Base-by-base conservation (phyloP, 2,888 invertebrate genomes). In the Ophonus ardosiacus region DNA sequence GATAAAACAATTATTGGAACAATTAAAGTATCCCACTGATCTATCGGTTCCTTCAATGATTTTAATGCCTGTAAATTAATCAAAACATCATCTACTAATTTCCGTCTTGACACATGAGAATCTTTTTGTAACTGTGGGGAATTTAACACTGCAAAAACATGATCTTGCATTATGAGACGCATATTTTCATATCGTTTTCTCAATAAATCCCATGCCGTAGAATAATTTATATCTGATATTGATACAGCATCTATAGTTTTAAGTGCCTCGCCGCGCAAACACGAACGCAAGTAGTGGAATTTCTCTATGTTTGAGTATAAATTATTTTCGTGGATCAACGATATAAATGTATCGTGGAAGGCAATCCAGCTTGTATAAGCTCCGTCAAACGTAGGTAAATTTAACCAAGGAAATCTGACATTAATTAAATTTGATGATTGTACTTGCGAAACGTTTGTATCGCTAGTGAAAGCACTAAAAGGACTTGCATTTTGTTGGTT, bases 1-100 rank as follows among this genome's bases (percentile, higher is more conserved):
- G 56, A 0, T 6, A 86, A 85, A 6, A 86, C 86, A 7, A 88
- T 85, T 10, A 88, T 79, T 51, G 86, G 86, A 68, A 87, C 87
- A 21, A 88, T 85, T 13, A 88, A 59, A 6, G 86, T 86, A 40
- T 87, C 88, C 87, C 87, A 88, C 7, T 85, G 80, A 10, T 87
- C 86, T 0, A 86, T 85, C 0, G 88, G 88, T 68, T 87, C 86
- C 7, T 86, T 84, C 24, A 88, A 65, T 0, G 79, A n/a, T 18
- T 81, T 61, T 43, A 86, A 71, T 18, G 74, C 71, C 18, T 71
- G 18, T 13, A 86, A 24, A 59, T 84, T 80, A 56, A 68, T 81
- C 31, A 7, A 24, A n/a, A 81, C 15, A 40, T 80, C 57, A 61
- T 86, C 78, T 57, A 81, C 15, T 40, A 86, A 65, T 38, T 81